Evolutionary conservation across 2,888 invertebrate species (phyloP).

Genomic region (Shargacucullia verbasci): DNA sequence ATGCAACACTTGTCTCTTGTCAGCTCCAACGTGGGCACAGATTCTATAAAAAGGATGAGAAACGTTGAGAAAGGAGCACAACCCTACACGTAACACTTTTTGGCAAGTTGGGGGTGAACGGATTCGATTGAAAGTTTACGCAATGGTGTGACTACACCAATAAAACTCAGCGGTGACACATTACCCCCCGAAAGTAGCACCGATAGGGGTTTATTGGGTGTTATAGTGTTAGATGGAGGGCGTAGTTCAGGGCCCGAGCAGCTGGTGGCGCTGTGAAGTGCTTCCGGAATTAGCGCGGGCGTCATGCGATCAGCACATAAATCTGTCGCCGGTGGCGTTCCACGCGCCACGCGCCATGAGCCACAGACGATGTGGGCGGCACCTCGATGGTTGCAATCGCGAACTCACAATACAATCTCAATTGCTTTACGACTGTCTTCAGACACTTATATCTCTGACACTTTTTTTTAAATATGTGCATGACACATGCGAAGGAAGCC

Average conservation of each 20-base stretch:
- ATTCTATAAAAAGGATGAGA: slow-evolving; percentile 29
- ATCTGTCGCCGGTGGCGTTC: slow-evolving; percentile 73
- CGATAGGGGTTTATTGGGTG: slow-evolving; percentile 49
- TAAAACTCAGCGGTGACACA: slow-evolving; percentile 46
- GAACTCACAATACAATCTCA: slow-evolving; percentile 60
- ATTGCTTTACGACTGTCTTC: slow-evolving; percentile 52
- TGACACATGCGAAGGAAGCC: slow-evolving; percentile 7
- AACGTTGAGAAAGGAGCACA: slow-evolving; percentile 16
- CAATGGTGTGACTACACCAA: slow-evolving; percentile 45
- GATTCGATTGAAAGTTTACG: slow-evolving; percentile 31
- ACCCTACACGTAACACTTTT: slow-evolving; percentile 21
- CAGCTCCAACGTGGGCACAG: slow-evolving; percentile 33
- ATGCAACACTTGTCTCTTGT: slow-evolving; percentile 54
- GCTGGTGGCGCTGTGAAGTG: slow-evolving; percentile 65
- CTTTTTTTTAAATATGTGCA: slow-evolving; percentile 24
- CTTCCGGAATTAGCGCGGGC: slow-evolving; percentile 75
- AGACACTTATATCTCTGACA: slow-evolving; percentile 25
- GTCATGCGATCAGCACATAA: slow-evolving; percentile 80
- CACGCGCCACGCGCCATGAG: slow-evolving; percentile 51
- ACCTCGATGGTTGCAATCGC: slow-evolving; percentile 51
- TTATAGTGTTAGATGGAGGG: slow-evolving; percentile 44
- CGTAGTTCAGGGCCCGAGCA: slow-evolving; percentile 55
- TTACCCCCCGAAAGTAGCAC: slow-evolving; percentile 34
- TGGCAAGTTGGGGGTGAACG: slow-evolving; percentile 32
- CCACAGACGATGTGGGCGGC: slow-evolving; percentile 61